These are phyloP conservation scores for Seriola aureovittata DNA, from an alignment of 2,113 vertebrate species.

Conservation along the genomic window DNA sequence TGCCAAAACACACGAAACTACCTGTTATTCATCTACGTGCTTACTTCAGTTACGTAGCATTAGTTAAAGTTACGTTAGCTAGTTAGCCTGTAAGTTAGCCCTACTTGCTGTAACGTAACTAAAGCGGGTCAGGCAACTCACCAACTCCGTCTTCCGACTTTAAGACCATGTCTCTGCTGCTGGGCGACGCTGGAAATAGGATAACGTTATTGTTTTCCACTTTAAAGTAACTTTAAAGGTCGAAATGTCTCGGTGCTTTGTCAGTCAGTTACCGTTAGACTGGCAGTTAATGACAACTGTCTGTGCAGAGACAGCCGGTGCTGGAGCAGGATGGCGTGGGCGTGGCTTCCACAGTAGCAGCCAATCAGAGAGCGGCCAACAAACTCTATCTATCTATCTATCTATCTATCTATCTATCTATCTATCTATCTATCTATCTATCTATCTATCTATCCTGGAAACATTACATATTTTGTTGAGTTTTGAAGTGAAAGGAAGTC, in stretches of 20 bases:
- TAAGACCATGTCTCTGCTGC: slow-evolving; percentile 66
- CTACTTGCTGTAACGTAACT: not conserved
- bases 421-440: not conserved
- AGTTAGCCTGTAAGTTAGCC: slow-evolving; percentile 50
- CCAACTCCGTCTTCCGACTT: slow-evolving; percentile 83
- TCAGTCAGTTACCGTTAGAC: not conserved
- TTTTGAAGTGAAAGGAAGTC: no score
- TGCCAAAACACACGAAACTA: not conserved
- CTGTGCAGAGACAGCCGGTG: slow-evolving; percentile 51
- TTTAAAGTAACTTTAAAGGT: slow-evolving; percentile 16
- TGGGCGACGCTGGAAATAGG: not conserved
- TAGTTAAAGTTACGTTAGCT: slow-evolving; percentile 36
- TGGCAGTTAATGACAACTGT: slow-evolving; percentile 60
- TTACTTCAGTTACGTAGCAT: not conserved
- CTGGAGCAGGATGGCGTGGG: slow-evolving; percentile 20
- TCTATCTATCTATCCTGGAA: not conserved
- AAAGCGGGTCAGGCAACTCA: slow-evolving; percentile 63
- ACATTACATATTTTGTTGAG: no score
- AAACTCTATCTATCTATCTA: not conserved
- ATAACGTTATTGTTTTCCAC: not conserved
- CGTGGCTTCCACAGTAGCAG: slow-evolving; percentile 27
- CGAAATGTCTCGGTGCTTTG: not conserved
- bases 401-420: not conserved
- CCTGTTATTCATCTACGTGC: not conserved
- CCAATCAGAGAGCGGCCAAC: slow-evolving; percentile 58